A percentile compares a stretch with the other conserved stretches of the same genome.
These are phyloP conservation scores for Xenopus petersii DNA, from an alignment of 2,797 vertebrate species.

Conservation along the genomic window DNA sequence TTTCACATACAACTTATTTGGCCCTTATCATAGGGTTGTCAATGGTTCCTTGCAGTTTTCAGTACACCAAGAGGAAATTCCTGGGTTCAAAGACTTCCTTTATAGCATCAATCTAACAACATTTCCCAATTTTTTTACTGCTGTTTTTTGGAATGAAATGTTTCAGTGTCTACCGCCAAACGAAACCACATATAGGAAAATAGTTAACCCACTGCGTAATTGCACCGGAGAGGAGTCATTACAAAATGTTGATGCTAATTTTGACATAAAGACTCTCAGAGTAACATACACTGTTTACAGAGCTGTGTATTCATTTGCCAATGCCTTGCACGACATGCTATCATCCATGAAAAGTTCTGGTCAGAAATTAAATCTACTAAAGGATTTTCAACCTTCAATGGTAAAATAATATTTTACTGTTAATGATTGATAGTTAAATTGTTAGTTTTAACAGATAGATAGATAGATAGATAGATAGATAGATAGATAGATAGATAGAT, in stretches of 20 bases:
- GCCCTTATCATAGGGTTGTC: background rate
- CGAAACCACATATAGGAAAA: background rate
- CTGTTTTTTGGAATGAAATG: background rate
- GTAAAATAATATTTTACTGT: background rate
- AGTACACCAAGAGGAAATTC: slow-evolving; percentile 30
- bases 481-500: too few relatives aligned
- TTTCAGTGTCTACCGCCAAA: slow-evolving; percentile 22
- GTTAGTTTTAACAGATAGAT: too few relatives aligned
- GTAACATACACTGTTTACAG: slow-evolving; percentile 32
- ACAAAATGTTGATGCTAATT: background rate
- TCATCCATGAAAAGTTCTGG: background rate
- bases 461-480: too few relatives aligned
- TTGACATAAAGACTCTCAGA: slow-evolving; percentile 30
- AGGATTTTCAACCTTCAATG: background rate
- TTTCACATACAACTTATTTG: background rate
- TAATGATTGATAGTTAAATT: too few relatives aligned
- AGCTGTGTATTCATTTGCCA: slow-evolving; percentile 25
- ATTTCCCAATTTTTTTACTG: slow-evolving; percentile 18
- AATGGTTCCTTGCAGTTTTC: slow-evolving; percentile 32
- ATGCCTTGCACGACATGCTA: slow-evolving; percentile 19
- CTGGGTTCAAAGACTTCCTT: slow-evolving; percentile 32
- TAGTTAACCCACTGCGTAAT: background rate
- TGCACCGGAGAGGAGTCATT: slow-evolving; percentile 36
- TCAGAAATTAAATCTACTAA: background rate
- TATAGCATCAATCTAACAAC: slow-evolving; percentile 12